These are phyloP conservation scores for Morus bassanus DNA, from an alignment of 2,797 vertebrate species.

Conservation along the genomic window DNA sequence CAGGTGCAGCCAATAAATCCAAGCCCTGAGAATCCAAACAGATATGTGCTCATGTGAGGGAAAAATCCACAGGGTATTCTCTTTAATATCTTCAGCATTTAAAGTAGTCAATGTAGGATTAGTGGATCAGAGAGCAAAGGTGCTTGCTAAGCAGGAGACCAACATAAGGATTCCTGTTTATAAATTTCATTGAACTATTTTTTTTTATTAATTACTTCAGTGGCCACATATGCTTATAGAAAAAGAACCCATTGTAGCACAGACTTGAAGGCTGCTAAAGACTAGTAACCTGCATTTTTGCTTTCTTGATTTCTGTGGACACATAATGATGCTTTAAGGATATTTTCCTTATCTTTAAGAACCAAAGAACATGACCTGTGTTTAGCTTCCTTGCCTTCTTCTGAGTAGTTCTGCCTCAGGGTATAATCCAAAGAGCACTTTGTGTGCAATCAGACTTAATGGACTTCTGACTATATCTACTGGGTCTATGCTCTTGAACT, in stretches of 20 bases:
- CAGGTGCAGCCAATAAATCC: not conserved
- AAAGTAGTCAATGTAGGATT: not conserved
- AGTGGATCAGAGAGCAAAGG: not conserved
- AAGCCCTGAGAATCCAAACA: not conserved
- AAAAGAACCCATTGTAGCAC: not conserved
- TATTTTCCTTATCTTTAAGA: not conserved
- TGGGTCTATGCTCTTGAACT: not conserved
- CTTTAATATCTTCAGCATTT: not conserved
- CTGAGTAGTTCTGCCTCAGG: not conserved
- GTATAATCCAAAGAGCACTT: not conserved
- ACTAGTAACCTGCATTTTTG: not conserved
- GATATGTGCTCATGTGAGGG: not conserved
- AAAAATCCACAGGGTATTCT: not conserved
- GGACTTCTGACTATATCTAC: not conserved
- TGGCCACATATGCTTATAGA: not conserved
- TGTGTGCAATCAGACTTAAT: not conserved
- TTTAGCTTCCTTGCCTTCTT: not conserved
- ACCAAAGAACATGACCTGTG: not conserved
- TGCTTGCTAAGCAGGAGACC: not conserved
- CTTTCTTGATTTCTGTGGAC: not conserved
- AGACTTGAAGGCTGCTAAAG: not conserved
- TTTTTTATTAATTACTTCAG: not conserved
- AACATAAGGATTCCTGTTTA: not conserved
- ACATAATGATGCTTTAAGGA: not conserved
- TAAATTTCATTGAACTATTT: not conserved